phyloP scores from a whole-genome alignment of 92 coral and sea anemone species.

The Actinernus sp. region DNA sequence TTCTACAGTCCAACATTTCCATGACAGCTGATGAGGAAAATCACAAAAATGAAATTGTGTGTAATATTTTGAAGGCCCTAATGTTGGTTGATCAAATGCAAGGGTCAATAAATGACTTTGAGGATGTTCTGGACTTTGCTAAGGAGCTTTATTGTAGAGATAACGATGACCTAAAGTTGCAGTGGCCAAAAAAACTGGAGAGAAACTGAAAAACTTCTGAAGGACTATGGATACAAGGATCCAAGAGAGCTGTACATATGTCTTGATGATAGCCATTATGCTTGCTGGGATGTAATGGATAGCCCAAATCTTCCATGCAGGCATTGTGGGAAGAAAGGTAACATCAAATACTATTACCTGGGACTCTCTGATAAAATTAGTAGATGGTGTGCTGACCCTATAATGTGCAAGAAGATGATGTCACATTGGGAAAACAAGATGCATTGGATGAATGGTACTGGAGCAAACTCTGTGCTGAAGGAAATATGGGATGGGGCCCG shows the following conservation, averaged over 20 bases:
- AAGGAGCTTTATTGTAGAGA: slow-evolving; percentile 42
- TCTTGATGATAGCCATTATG: slow-evolving; percentile 18
- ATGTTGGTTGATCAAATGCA: slow-evolving; percentile 51
- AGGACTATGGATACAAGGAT: slow-evolving; percentile 19
- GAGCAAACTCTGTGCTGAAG: slow-evolving; percentile 24
- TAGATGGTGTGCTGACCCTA: slow-evolving; percentile 23
- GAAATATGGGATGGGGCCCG: slow-evolving; percentile 64
- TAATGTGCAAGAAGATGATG: slow-evolving; percentile 59
- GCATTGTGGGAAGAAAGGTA: slow-evolving; percentile 42
- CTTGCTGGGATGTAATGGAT: slow-evolving; percentile 21
- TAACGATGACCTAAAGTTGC: slow-evolving; percentile 9
- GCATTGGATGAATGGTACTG: slow-evolving; percentile 39
- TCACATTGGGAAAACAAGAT: slow-evolving; percentile 46
- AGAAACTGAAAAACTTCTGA: slow-evolving; percentile 14
- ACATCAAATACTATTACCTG: slow-evolving; percentile 45
- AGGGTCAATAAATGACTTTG: slow-evolving; percentile 35
- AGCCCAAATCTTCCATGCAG: slow-evolving; percentile 1
- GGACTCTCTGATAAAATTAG: slow-evolving; percentile 54
- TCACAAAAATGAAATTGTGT: slow-evolving; percentile 31
- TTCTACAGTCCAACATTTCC: too few relatives aligned
- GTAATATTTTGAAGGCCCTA: slow-evolving; percentile 25
- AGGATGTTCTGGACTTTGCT: slow-evolving; percentile 44
- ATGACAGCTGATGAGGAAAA: too few relatives aligned
- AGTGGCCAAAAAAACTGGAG: slow-evolving; percentile 37
- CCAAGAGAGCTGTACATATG: slow-evolving; percentile 30